A percentile compares a stretch with the other conserved stretches of the same genome.
These are phyloP conservation scores for Hipparchia semele DNA, from an alignment of 2,888 invertebrate genomes.

Conservation along the genomic window DNA sequence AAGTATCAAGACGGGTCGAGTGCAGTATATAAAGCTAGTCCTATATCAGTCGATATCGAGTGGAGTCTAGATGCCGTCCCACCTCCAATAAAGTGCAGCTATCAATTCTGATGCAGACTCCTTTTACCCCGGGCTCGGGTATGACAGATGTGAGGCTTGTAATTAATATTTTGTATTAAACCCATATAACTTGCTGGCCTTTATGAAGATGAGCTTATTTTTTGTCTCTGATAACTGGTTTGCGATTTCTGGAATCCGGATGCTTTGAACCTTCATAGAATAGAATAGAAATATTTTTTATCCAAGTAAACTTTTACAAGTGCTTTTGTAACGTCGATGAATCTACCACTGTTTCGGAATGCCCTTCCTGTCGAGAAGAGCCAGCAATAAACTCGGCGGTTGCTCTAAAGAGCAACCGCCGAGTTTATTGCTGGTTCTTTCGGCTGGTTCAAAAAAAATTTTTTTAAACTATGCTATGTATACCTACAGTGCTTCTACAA, in stretches of 20 bases:
- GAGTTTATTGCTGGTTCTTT: too few relatives aligned
- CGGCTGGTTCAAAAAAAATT: too few relatives aligned
- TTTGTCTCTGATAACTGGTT: background rate
- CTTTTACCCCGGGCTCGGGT: slow-evolving; percentile 37
- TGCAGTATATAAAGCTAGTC: slow-evolving; percentile 55
- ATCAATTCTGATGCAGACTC: slow-evolving; percentile 60
- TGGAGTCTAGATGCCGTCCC: slow-evolving; percentile 65
- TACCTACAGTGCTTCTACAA: too few relatives aligned
- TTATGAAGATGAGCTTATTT: slow-evolving; percentile 9
- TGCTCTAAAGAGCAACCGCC: too few relatives aligned
- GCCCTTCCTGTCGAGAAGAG: too few relatives aligned
- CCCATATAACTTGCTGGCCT: slow-evolving; percentile 1
- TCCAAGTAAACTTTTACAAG: too few relatives aligned
- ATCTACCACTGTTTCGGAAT: too few relatives aligned
- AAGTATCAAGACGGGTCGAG: slow-evolving; percentile 53
- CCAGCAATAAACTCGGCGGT: too few relatives aligned
- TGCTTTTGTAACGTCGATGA: too few relatives aligned
- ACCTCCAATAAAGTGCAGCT: slow-evolving; percentile 72
- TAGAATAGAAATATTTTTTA: too few relatives aligned
- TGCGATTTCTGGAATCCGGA: background rate
- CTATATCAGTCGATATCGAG: slow-evolving; percentile 73
- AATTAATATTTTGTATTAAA: slow-evolving; percentile 40
- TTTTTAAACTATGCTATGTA: too few relatives aligned
- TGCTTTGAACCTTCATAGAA: too few relatives aligned
- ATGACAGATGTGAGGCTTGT: slow-evolving; percentile 55